Percentiles rank a stretch among this genome's conserved stretches.
These are phyloP conservation scores for Hyles euphorbiae DNA, from an alignment of 1,140 invertebrate species.

Conservation along the genomic window DNA sequence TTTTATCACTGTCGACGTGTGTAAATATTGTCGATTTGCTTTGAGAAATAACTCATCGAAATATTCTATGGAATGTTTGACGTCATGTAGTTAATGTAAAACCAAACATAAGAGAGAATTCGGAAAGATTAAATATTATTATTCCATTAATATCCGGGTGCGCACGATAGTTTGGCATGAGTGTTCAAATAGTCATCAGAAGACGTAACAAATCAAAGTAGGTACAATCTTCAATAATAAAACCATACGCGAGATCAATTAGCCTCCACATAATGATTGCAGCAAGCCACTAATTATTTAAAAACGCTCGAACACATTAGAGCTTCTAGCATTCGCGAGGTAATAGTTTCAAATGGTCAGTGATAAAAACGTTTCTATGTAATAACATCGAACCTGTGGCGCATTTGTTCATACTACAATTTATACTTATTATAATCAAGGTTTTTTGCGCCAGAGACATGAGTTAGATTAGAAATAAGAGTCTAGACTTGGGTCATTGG, in stretches of 20 bases:
- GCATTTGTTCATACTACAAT: slow-evolving; percentile 48
- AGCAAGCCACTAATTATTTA: slow-evolving; percentile 40
- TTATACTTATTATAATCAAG: slow-evolving; percentile 18
- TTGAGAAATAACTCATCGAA: too few relatives aligned
- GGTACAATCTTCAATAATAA: slow-evolving; percentile 20
- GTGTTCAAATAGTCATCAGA: neutral
- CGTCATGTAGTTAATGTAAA: slow-evolving; percentile 30
- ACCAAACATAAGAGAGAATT: too few relatives aligned
- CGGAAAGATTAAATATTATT: slow-evolving; percentile 15
- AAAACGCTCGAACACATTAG: slow-evolving; percentile 32
- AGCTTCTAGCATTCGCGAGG: slow-evolving; percentile 30
- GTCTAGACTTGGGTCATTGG: slow-evolving; percentile 58
- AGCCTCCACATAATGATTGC: slow-evolving; percentile 31
- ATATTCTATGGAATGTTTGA: too few relatives aligned
- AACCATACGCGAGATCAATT: slow-evolving; percentile 42
- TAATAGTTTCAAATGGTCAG: slow-evolving; percentile 36
- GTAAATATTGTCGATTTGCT: too few relatives aligned
- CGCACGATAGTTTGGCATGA: neutral
- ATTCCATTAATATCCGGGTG: slow-evolving; percentile 2
- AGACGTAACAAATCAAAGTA: neutral
- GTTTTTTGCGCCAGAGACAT: slow-evolving; percentile 27
- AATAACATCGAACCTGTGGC: slow-evolving; percentile 31
- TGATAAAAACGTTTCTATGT: slow-evolving; percentile 40
- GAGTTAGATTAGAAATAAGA: slow-evolving; percentile 25
- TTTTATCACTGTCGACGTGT: too few relatives aligned